These are phyloP conservation scores for Petrophora chlorosata DNA, from an alignment of 2,888 invertebrate species.

Conservation along the genomic window DNA sequence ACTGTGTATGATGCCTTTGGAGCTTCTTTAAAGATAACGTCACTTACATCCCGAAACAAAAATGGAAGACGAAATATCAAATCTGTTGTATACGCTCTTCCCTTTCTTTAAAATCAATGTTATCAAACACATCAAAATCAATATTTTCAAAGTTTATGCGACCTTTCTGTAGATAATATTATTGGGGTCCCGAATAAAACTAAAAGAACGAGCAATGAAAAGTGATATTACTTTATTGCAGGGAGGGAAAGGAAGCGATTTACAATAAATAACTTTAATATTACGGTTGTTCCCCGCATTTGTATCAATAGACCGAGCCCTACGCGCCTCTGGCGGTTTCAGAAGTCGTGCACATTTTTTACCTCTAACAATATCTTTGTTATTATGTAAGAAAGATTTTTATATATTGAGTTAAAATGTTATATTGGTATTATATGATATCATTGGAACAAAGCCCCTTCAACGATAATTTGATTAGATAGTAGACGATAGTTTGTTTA, in stretches of 20 bases:
- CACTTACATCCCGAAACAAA: too few species aligned
- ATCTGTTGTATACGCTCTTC: too few species aligned
- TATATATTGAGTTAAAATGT: too few species aligned
- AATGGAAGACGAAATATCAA: too few species aligned
- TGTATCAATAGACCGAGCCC: conserved; percentile 77
- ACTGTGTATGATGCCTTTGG: too few species aligned
- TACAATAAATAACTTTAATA: conserved; percentile 82
- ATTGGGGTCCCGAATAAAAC: conserved; percentile 19
- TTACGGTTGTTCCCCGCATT: conserved; percentile 77
- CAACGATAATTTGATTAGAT: too few species aligned
- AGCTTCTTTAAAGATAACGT: too few species aligned
- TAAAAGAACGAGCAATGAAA: conserved; percentile 26
- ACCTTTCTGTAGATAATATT: conserved; percentile 7
- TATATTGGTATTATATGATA: too few species aligned
- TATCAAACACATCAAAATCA: neutral
- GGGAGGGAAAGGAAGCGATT: conserved; percentile 71
- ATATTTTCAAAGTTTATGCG: conserved; percentile 1
- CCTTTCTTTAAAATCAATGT: neutral
- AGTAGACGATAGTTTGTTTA: too few species aligned
- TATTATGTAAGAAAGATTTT: too few species aligned
- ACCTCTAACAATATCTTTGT: conserved; percentile 4
- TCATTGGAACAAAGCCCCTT: too few species aligned
- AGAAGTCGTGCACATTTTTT: conserved; percentile 58
- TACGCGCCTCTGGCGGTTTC: conserved; percentile 69
- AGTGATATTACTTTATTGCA: conserved; percentile 59